These are phyloP conservation scores for Callimorpha dominula DNA, from an alignment of 2,888 invertebrate genomes.

Conservation along the genomic window DNA sequence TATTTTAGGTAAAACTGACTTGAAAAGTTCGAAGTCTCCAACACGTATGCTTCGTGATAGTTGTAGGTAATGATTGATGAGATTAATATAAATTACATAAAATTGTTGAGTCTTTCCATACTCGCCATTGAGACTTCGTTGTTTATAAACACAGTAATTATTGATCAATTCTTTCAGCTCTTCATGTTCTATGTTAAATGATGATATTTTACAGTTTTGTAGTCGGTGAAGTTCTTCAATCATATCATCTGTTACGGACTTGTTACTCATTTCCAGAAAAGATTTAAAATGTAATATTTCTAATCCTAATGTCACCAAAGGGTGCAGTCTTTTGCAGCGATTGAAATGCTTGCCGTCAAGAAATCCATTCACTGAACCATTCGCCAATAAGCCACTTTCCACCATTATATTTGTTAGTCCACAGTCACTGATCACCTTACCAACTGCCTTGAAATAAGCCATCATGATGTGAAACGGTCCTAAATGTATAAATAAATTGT, in stretches of 20 bases:
- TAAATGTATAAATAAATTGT: slow-evolving; percentile 13
- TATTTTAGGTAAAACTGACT: slow-evolving; percentile 19
- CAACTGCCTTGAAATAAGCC: slow-evolving; percentile 14
- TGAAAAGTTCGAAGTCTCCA: slow-evolving; percentile 18
- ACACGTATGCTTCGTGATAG: slow-evolving; percentile 20
- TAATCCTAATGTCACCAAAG: background rate
- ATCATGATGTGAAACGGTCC: slow-evolving; percentile 14
- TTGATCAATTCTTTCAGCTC: too few species aligned
- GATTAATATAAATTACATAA: slow-evolving; percentile 22
- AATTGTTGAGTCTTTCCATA: slow-evolving; percentile 27
- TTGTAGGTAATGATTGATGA: slow-evolving; percentile 15
- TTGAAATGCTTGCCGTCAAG: slow-evolving; percentile 4
- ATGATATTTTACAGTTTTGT: too few species aligned
- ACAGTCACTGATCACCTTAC: slow-evolving; percentile 2
- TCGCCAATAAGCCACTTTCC: slow-evolving; percentile 1
- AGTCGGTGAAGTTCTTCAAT: too few species aligned
- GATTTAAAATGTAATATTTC: slow-evolving; percentile 9
- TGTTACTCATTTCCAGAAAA: background rate
- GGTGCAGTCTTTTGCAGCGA: too few species aligned
- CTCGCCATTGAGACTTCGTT: too few species aligned
- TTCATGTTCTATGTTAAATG: too few species aligned
- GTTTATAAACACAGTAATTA: too few species aligned
- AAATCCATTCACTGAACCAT: slow-evolving; percentile 11
- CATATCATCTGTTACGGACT: background rate
- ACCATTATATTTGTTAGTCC: slow-evolving; percentile 9